These are phyloP conservation scores for Caenorhabditis becei DNA, from an alignment of 2,888 invertebrate genomes.

Conservation along the genomic window DNA sequence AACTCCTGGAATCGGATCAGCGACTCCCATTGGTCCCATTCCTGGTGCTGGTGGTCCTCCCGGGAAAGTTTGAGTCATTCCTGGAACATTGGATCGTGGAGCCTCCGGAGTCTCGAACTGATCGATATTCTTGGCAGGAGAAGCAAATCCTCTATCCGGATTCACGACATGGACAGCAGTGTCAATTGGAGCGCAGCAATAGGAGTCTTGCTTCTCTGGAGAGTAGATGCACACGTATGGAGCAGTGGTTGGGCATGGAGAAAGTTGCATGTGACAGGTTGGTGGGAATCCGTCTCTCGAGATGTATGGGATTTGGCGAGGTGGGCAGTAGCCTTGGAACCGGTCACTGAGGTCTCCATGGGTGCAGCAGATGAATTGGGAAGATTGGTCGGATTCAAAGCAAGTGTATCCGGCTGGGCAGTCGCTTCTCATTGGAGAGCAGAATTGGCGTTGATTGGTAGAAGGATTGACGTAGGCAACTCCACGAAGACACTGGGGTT, in stretches of 20 bases:
- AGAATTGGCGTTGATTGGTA: conserved; percentile 67
- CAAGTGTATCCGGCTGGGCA: conserved; percentile 77
- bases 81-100: conserved; percentile 49
- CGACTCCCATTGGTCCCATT: conserved; percentile 62
- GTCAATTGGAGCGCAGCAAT: conserved; percentile 80
- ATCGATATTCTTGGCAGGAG: conserved; percentile 57
- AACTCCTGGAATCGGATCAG: conserved; percentile 71
- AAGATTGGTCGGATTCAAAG: conserved; percentile 68
- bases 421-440: conserved; percentile 68
- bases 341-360: conserved; percentile 72
- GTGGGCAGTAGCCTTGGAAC: conserved; percentile 79
- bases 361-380: conserved; percentile 76
- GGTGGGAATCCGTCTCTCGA: conserved; percentile 75
- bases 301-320: conserved; percentile 79
- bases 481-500: conserved; percentile 78
- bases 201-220: conserved; percentile 80
- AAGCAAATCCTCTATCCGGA: conserved; percentile 61
- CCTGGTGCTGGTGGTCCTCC: conserved; percentile 62
- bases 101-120: conserved; percentile 33
- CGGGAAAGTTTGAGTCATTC: conserved; percentile 67
- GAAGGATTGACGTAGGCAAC: conserved; percentile 76
- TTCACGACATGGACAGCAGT: conserved; percentile 71
- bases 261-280: conserved; percentile 80
- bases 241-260: conserved; percentile 79
- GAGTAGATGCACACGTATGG: conserved; percentile 81